phyloP scores from a whole-genome alignment of 2,797 vertebrate genomes.

The Bovichtus diacanthus region DNA sequence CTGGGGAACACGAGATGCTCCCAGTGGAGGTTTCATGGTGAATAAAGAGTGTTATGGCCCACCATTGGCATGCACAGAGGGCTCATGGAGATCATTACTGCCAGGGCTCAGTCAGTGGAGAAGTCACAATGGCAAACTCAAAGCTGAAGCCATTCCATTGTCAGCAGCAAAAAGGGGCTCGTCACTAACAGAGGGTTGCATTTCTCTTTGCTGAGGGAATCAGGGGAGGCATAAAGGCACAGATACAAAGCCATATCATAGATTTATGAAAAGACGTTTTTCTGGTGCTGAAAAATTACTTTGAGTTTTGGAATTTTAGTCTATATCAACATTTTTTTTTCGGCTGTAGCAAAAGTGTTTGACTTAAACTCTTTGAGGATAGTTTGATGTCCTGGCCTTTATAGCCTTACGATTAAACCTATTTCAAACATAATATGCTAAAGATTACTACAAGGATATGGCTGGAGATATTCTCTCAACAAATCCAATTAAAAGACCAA shows the following conservation, averaged over 20 bases:
- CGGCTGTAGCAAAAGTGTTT: constrained; percentile 27
- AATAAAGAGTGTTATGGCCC: constrained; percentile 80
- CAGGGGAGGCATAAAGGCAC: constrained; percentile 28
- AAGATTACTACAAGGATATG: not conserved
- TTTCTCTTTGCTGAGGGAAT: constrained; percentile 41
- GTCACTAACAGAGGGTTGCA: constrained; percentile 44
- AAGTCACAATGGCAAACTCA: constrained; percentile 77
- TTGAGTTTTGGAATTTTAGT: constrained; percentile 8
- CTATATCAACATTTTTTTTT: not conserved
- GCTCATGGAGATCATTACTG: constrained; percentile 75
- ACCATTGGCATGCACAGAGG: constrained; percentile 71
- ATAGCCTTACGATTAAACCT: constrained; percentile 56
- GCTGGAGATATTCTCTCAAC: not conserved
- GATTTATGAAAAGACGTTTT: constrained; percentile 37
- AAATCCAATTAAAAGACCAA: not conserved
- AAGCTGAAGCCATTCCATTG: constrained; percentile 71
- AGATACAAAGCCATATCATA: constrained; percentile 21
- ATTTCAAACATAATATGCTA: too few species aligned
- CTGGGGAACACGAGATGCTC: constrained; percentile 72
- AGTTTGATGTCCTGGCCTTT: constrained; percentile 51
- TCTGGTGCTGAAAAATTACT: constrained; percentile 28
- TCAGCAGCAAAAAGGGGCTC: constrained; percentile 56
- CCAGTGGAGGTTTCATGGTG: constrained; percentile 77
- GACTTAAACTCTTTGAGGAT: constrained; percentile 34
- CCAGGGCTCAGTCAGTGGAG: constrained; percentile 63